Percentiles rank a stretch among this genome's conserved stretches.
These are phyloP conservation scores for Gallinago solitaria DNA, from an alignment of 2,797 vertebrate genomes.

Conservation along the genomic window DNA sequence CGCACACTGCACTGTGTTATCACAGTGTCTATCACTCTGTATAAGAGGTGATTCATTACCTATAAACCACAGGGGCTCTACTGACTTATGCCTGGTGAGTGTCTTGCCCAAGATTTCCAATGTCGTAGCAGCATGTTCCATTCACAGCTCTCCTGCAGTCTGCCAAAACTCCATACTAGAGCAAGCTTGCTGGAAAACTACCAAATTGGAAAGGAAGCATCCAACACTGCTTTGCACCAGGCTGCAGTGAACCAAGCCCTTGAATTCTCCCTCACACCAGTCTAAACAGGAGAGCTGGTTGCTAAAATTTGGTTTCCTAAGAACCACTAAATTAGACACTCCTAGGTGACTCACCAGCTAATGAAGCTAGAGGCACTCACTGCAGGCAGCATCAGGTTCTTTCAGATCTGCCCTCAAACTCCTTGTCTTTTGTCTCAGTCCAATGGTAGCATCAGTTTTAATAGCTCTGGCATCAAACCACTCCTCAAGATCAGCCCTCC, in stretches of 20 bases:
- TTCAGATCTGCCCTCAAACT: neutral
- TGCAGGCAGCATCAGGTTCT: neutral
- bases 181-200: neutral
- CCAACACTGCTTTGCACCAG: neutral
- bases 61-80: neutral
- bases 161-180: neutral
- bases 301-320: neutral
- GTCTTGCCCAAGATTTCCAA: neutral
- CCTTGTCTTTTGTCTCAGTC: neutral
- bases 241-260: neutral
- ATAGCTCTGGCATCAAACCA: neutral
- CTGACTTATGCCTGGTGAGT: neutral
- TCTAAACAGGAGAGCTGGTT: neutral
- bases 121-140: neutral
- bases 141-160: neutral
- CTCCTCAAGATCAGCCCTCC: neutral
- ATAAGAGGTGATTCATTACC: neutral
- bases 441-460: constrained; percentile 45
- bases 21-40: neutral
- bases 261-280: neutral
- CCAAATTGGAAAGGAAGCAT: neutral
- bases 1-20: fast-evolving
- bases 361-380: neutral
- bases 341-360: constrained; percentile 33
- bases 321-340: neutral